Conservation (phyloP, 2,797 vertebrate genomes). For the Gorsachius magnificus region DNA sequence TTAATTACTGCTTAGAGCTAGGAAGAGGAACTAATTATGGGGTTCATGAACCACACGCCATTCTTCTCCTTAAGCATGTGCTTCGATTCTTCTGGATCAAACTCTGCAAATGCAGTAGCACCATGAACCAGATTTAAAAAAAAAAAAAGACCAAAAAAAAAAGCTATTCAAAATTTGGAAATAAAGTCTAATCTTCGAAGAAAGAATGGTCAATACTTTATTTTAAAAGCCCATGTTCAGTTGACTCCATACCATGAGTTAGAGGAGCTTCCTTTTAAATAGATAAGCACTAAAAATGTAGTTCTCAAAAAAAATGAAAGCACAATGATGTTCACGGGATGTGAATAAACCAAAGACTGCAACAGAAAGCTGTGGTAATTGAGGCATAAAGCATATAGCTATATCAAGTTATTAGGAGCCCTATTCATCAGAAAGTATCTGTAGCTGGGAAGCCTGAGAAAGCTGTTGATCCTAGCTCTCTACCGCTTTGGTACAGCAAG, state of each 20-base stretch:
- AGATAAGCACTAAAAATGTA: not conserved
- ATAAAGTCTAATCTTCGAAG: not conserved
- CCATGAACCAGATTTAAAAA: not conserved
- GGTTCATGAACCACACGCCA: slow-evolving; percentile 82
- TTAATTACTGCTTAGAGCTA: slow-evolving; percentile 90
- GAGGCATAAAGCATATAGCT: not conserved
- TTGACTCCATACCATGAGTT: not conserved
- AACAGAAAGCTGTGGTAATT: not conserved
- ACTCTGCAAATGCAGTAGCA: slow-evolving; percentile 9
- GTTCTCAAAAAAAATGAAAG: not conserved
- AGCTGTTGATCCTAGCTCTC: not conserved
- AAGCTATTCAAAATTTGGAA: not conserved
- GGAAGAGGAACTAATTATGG: slow-evolving; percentile 86
- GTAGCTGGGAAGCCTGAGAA: not conserved
- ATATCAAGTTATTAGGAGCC: not conserved
- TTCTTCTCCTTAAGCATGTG: slow-evolving; percentile 72
- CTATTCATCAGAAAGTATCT: not conserved
- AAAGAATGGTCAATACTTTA: not conserved
- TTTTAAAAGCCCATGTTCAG: not conserved
- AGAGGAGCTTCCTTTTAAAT: not conserved
- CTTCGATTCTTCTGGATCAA: slow-evolving; percentile 64
- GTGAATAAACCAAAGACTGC: not conserved
- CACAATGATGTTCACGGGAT: not conserved
- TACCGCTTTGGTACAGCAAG: not conserved
- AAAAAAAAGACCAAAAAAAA: not conserved